phyloP scores from a whole-genome alignment of 1,140 invertebrate genomes.

The Drosophila rufa region DNA sequence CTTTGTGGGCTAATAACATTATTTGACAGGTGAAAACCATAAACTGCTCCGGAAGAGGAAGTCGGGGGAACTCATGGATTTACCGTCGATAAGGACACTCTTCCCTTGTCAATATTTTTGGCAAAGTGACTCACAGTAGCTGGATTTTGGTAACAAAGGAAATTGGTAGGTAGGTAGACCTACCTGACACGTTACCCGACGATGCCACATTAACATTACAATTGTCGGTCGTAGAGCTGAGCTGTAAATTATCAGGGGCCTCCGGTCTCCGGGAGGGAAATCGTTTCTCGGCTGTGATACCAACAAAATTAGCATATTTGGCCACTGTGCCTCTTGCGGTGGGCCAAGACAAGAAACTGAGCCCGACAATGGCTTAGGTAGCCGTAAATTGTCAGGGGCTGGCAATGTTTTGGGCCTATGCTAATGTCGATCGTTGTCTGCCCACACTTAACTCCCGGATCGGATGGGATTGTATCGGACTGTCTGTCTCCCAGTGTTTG shows the following conservation, averaged over 20 bases:
- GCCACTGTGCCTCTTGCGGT: conserved; percentile 52
- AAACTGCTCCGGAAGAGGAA: conserved; percentile 54
- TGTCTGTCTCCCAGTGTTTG: conserved; percentile 20
- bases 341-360: conserved; percentile 24
- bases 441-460: conserved; percentile 52
- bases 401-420: conserved; percentile 46
- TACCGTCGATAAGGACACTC: conserved; percentile 43
- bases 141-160: conserved; percentile 29
- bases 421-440: conserved; percentile 47
- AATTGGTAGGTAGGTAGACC: conserved; percentile 17
- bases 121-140: conserved; percentile 49
- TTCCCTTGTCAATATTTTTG: conserved; percentile 39
- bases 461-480: conserved; percentile 18
- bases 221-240: conserved; percentile 53
- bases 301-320: conserved; percentile 78
- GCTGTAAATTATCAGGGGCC: conserved; percentile 66
- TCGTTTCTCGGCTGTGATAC: conserved; percentile 33
- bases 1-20: conserved; percentile 59
- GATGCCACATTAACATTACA: conserved; percentile 63
- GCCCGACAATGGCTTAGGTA: conserved; percentile 62
- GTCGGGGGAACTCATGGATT: conserved; percentile 24
- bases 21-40: conserved; percentile 69
- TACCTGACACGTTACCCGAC: conserved; percentile 44
- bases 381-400: conserved; percentile 61
- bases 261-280: conserved; percentile 22